Base-by-base conservation (phyloP, 2,888 invertebrate species). In the Ptychoptera contaminata region DNA sequence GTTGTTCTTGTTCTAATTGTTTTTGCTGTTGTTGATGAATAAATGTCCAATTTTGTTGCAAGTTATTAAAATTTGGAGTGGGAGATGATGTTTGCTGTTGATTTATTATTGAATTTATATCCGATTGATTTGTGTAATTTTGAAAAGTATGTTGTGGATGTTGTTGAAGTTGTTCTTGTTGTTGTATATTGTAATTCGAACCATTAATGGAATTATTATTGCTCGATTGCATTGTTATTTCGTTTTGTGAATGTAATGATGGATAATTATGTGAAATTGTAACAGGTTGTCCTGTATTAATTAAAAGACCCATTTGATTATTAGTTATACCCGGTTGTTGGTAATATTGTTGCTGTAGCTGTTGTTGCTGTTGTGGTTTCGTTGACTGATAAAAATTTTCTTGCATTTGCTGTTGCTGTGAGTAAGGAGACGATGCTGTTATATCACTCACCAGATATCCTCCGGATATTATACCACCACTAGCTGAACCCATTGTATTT, bases 11-110 rank as follows among this genome's bases (percentile, higher is more conserved):
- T 23, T 23, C 23, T 23, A 23, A 23, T 23, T 23, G 23, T 41
- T 51, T 50, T 41, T 45, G 53, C 16, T 46, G 49, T 29, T 45
- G 52, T 37, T 38, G 40, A 31, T 50, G 54, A 55, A 40, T 57
- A 23, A 23, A 23, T 23, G 23, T 23, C 23, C 23, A 23, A 23
- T 23, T 23, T 23, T 23, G 23, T 23, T 23, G 23, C 7, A 23
- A 23, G 7, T 23, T 23, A 23, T 7, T 23, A 5, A 23, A 23
- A 23, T 23, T 23, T 23, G 23, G 3, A 23, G 23, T 3, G 4
- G 23, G 7, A 5, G 23, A 5, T 23, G 23, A 7, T 23, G 23
- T 5, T 23, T 23, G 23, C 7, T 23, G 23, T 23, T 23, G 23
- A 5, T 23, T 3, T 23, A 23, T 23, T 23, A 23, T 23, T 5